Evolutionary conservation across 1,140 invertebrate species (phyloP), one percentile per base, ranked within the genome.

Genomic region (Drosophila kikkawai): DNA sequence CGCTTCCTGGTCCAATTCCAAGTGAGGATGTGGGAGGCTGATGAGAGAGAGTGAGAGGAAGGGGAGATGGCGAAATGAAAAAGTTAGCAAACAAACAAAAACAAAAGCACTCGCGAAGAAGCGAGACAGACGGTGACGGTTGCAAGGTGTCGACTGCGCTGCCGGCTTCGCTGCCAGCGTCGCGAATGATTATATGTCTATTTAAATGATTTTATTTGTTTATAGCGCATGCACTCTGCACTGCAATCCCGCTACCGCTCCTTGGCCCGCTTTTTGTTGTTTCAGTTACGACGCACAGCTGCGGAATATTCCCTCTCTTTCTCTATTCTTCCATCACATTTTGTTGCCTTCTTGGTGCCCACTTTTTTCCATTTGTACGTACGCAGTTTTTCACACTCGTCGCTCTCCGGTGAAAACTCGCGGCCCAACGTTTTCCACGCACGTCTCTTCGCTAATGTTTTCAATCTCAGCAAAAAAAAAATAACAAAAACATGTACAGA

Each of bases 211-310:
- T 76, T 74, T 64, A 81, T 75, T 79, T 77, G 53, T 76, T 76
- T 77, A 70, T 71, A 36, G 56, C 36, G 17, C 19, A 22, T 73
- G 37, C 61, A 50, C 41, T 56, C 15, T 67, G 50, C 48, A 69
- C 67, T 68, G 37, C 53, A 44, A 53, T 59, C 45, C 12, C 34
- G 26, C 66, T 41, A 29, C 41, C 11, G 11, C 64, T 44, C 39
- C 9, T 32, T 66, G 19, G 44, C 51, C 44, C 15, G n/a, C n/a
- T 37, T 63, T 69, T 42, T 69, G 45, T 69, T 68, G 51, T 39
- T 59, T 70, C 42, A 34, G 66, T 84, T 83, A 84, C 81, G 81
- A 83, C 77, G 80, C 74, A 78, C 79, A 82, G 75, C 80, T 82
- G 80, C 79, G 67, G 77, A 73, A 59, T 42, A 47, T 48, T 44